These are phyloP conservation scores for Halcyon malimbica DNA, from an alignment of 2,113 vertebrate genomes.

Conservation along the genomic window DNA sequence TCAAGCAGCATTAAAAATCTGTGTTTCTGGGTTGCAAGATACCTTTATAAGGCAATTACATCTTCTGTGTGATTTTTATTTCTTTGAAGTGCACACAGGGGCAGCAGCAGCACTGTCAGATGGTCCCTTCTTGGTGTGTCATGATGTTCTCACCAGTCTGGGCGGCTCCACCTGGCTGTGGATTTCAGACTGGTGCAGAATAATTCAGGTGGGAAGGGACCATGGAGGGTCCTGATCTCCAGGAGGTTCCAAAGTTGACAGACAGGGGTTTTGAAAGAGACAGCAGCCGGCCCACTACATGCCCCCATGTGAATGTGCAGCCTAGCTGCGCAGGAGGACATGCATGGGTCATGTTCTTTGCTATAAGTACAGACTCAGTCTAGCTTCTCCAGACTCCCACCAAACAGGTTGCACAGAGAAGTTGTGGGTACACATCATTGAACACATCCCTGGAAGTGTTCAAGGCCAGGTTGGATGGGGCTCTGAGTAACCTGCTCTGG, in stretches of 20 bases:
- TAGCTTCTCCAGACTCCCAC: neutral
- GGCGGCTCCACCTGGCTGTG: no score
- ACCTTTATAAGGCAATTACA: no score
- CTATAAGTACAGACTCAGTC: neutral
- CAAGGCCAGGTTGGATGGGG: neutral
- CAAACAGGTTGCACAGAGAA: neutral
- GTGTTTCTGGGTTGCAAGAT: no score
- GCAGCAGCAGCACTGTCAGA: no score
- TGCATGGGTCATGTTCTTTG: neutral
- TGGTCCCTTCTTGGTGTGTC: no score
- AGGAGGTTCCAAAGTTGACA: neutral
- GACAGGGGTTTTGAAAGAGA: neutral
- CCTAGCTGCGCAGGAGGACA: accelerated
- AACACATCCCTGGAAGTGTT: neutral
- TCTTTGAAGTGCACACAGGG: no score
- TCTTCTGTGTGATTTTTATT: no score
- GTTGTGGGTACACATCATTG: neutral
- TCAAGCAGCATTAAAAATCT: no score
- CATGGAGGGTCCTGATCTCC: neutral
- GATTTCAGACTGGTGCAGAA: no score
- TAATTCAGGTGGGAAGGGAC: no score
- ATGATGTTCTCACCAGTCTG: no score
- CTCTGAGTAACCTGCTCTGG: neutral
- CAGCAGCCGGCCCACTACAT: accelerated
- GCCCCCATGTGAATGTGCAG: accelerated